A percentile compares a stretch with the other conserved stretches of the same genome.
These are phyloP conservation scores for Cheilosia vulpina DNA, from an alignment of 2,888 invertebrate genomes.

Conservation along the genomic window DNA sequence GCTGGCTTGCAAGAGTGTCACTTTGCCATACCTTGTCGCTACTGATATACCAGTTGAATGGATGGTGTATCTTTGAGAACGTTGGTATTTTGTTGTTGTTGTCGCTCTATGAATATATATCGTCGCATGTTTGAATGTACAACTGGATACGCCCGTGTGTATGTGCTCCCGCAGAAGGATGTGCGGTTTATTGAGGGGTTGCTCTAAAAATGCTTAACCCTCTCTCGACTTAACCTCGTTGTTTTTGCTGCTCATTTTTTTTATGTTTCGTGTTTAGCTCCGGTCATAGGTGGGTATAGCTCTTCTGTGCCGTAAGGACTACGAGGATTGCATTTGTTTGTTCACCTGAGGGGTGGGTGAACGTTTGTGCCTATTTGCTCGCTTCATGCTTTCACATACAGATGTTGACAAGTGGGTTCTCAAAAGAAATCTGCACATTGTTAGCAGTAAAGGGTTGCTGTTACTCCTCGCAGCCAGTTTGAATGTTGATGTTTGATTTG, in stretches of 20 bases:
- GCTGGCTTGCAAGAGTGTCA: constrained; percentile 58
- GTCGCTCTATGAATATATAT: constrained; percentile 16
- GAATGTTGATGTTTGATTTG: constrained; percentile 45
- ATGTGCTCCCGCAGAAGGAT: background rate
- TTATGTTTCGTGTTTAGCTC: background rate
- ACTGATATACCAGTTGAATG: constrained; percentile 68
- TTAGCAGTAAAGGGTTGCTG: constrained; percentile 48
- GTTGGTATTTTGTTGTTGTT: constrained; percentile 12
- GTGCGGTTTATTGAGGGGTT: constrained; percentile 55
- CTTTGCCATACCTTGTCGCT: constrained; percentile 41
- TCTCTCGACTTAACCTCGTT: constrained; percentile 65
- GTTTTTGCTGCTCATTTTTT: constrained; percentile 65
- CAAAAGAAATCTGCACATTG: constrained; percentile 58
- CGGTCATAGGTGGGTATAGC: constrained; percentile 3
- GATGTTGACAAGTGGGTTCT: constrained; percentile 63
- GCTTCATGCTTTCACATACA: constrained; percentile 8
- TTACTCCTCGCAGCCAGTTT: constrained; percentile 12
- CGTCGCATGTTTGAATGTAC: background rate
- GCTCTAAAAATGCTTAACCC: constrained; percentile 52
- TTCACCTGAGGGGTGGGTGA: constrained; percentile 63
- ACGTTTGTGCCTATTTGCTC: constrained; percentile 29
- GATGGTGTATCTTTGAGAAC: constrained; percentile 43
- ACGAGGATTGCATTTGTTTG: constrained; percentile 51
- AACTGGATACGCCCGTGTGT: too few relatives aligned
- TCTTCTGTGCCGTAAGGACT: constrained; percentile 30